phyloP scores from a whole-genome alignment of 2,113 vertebrate species.

The Antechinus stuartii region DNA sequence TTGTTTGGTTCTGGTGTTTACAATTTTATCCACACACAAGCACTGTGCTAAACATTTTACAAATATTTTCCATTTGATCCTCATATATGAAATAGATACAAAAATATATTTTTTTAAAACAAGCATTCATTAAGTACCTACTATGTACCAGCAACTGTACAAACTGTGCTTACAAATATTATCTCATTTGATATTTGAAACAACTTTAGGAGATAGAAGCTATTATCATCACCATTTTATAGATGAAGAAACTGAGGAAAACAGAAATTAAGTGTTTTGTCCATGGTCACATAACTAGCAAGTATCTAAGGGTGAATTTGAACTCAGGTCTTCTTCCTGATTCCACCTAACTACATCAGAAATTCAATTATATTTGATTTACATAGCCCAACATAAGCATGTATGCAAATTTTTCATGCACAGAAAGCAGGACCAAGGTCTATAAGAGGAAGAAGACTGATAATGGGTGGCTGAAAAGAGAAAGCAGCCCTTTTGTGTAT shows the following conservation, averaged over 20 bases:
- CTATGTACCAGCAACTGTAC: not conserved
- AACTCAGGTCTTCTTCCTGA: not conserved
- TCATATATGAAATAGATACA: not conserved
- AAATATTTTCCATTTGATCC: not conserved
- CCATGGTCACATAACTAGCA: not conserved
- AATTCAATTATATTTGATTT: not conserved
- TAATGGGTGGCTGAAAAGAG: not conserved
- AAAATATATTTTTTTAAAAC: not conserved
- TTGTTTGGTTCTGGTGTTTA: not conserved
- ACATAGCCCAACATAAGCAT: not conserved
- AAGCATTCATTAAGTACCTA: not conserved
- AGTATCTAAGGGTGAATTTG: not conserved
- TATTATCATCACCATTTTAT: not conserved
- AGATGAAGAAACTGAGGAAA: not conserved
- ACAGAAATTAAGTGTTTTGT: not conserved
- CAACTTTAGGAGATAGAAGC: not conserved
- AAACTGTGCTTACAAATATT: not conserved
- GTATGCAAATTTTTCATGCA: not conserved
- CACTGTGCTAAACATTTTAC: not conserved
- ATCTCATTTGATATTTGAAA: not conserved
- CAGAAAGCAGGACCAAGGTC: not conserved
- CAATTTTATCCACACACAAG: not conserved
- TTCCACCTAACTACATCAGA: not conserved
- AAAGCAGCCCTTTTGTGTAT: not conserved
- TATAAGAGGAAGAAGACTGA: not conserved